Evolutionary conservation across 2,113 vertebrate genomes (phyloP), one percentile per base, ranked within the genome.

Genomic region (Nerophis lumbriciformis): DNA sequence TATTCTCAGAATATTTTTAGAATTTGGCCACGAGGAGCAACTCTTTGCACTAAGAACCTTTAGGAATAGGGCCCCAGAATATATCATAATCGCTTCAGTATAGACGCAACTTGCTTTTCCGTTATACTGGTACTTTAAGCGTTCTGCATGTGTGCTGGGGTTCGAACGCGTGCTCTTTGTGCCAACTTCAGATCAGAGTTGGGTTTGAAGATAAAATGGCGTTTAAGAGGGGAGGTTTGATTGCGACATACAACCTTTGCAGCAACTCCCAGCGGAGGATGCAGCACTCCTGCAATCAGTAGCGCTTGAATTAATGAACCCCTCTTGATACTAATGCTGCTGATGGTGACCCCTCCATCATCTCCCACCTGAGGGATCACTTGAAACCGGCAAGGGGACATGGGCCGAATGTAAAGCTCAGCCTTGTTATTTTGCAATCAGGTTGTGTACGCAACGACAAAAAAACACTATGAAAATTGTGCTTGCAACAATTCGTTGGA

Each of bases 241-340:
- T 66, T 74, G 63, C 61, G 72, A 53, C 28, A 64, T 14, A 6
- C 1, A 68, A 47, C 59, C 38, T 66, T 14, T 59, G 37, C 63
- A 72, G 48, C 1, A 8, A 62, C 49, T 67, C 65, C 71, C 65
- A 59, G 53, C 56, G 60, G 69, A 42, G 39, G 38, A 36, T n/a
- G 55, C 5, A 0, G 59, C 36, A 42, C 69, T 54, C 57, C 61
- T 69, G 56, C 72, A 74, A 80, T 84, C 65, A 74, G 68, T 38
- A 69, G 52, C 56, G 50, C 38, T 45, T 57, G 59, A 63, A 80
- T 83, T 80, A 70, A 82, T 75, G 66, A 78, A 78, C 65, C 53
- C 14, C 12, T 65, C 19, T 70, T 38, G 48, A 45, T 74, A 64
- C 63, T 69, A 72, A 77, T 61, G 62, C 16, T 54, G 65, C 37